These are phyloP conservation scores for Lithobates sylvaticus DNA, from an alignment of 2,797 vertebrate species.

Conservation along the genomic window DNA sequence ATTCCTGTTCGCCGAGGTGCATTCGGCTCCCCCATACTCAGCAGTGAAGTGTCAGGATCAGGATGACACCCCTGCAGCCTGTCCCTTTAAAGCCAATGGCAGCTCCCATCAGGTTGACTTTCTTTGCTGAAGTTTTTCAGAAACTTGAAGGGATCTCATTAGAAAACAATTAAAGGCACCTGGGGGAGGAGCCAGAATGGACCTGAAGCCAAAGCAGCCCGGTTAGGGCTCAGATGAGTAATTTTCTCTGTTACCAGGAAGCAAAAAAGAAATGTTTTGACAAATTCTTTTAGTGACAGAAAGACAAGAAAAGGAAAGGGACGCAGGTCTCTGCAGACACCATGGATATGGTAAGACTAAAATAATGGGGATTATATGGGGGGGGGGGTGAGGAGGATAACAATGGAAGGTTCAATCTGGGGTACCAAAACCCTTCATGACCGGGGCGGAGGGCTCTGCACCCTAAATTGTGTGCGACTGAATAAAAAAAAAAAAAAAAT, in stretches of 20 bases:
- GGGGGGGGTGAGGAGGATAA: not conserved
- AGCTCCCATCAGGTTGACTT: no score
- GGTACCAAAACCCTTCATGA: no score
- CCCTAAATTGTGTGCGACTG: no score
- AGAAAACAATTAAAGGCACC: not conserved
- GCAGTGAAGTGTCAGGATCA: no score
- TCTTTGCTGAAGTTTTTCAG: no score
- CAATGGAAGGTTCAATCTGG: no score
- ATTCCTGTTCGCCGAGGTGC: no score
- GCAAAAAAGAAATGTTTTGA: not conserved
- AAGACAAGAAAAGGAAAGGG: not conserved
- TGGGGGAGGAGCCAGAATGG: not conserved
- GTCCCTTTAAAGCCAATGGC: no score
- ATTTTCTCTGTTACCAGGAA: not conserved
- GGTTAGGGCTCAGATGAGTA: not conserved
- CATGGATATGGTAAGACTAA: not conserved
- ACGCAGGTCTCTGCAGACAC: not conserved
- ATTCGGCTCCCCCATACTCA: no score
- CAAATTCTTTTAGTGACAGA: not conserved
- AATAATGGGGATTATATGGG: not conserved
- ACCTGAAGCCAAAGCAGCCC: not conserved
- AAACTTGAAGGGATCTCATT: not conserved
- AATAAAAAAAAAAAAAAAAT: no score
- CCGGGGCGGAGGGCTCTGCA: no score
- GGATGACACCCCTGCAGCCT: no score